Base-by-base conservation (phyloP, 1,140 invertebrate genomes). In the Caenorhabditis latens region DNA sequence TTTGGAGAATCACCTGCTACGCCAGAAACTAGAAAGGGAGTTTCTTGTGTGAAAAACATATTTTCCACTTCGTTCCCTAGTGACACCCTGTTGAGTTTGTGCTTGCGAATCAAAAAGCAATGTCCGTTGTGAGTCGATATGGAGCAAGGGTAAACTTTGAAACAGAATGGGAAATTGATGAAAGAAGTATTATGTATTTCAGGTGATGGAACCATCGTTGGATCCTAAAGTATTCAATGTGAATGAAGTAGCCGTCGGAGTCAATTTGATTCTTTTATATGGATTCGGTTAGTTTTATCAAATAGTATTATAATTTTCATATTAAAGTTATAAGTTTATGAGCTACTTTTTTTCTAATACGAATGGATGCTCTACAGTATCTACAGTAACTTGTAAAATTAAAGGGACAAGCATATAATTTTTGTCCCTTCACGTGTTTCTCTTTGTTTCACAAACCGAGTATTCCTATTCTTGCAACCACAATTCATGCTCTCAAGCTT, bases 201-300 rank as follows among this genome's bases (percentile, higher is more conserved):
- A 87, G 86, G 50, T 87, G 1, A 71, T 87, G 48, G 58, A 84
- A 24, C 86, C 58, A 5, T 65, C 55, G 2, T 16, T 83, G n/a
- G 86, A 87, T n/a, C 79, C 79, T 14, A 84, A 71, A 50, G 55
- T 55, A n/a, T 82, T 65, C 16, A 55, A 84, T 58, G 82, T 87
- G 4, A 83, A 55, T n/a, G 75, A 63, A 43, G 55, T 55, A 5
- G 82, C 79, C 0, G 50, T 87, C 16, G 16, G 84, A 5, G 13
- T 87, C 82, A 87, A 87, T 50, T 50, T 84, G n/a, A 14, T 53
- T 14, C 58, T 83, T 84, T 82, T 87, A 16, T 87, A 84, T 55
- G 79, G 79, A 67, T 83, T 87, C 24, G 86, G 86, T 87, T 19
- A 4, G 85, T 82, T 82, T 58, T 79, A 32, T 32, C 32, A 32